These are phyloP conservation scores for Gasteruption jaculator DNA, from an alignment of 2,888 invertebrate genomes.

Conservation along the genomic window DNA sequence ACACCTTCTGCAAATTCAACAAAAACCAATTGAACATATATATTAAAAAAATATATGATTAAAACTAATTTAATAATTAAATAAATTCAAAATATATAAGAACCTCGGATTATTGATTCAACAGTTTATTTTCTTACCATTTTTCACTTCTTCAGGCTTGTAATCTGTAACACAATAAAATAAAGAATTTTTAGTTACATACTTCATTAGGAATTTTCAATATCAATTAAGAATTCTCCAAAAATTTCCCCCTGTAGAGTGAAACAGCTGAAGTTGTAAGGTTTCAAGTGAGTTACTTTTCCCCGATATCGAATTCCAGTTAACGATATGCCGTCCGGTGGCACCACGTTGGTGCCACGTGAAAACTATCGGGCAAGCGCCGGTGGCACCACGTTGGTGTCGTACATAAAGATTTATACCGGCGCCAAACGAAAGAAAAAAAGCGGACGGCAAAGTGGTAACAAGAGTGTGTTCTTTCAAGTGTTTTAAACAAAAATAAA, in stretches of 20 bases:
- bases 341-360: too few relatives aligned
- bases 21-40: neutral
- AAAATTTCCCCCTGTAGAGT: too few relatives aligned
- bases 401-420: too few relatives aligned
- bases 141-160: conserved; percentile 21
- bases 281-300: neutral
- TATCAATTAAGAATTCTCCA: too few relatives aligned
- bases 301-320: neutral
- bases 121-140: conserved; percentile 25
- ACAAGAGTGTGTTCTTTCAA: too few relatives aligned
- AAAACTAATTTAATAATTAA: neutral
- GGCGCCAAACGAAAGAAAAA: neutral
- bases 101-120: neutral
- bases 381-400: too few relatives aligned
- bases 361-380: too few relatives aligned
- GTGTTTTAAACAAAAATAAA: too few relatives aligned
- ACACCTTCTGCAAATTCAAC: conserved; percentile 19
- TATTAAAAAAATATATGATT: conserved; percentile 4
- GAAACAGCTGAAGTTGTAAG: too few relatives aligned
- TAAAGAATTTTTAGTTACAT: conserved; percentile 3
- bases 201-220: neutral
- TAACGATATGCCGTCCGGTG: too few relatives aligned
- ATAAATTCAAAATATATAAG: conserved; percentile 1
- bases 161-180: conserved; percentile 24
- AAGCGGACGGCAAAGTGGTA: too few relatives aligned